Evolutionary conservation across 1,140 invertebrate genomes (phyloP).

Genomic region (Lasaia peninsularis): DNA sequence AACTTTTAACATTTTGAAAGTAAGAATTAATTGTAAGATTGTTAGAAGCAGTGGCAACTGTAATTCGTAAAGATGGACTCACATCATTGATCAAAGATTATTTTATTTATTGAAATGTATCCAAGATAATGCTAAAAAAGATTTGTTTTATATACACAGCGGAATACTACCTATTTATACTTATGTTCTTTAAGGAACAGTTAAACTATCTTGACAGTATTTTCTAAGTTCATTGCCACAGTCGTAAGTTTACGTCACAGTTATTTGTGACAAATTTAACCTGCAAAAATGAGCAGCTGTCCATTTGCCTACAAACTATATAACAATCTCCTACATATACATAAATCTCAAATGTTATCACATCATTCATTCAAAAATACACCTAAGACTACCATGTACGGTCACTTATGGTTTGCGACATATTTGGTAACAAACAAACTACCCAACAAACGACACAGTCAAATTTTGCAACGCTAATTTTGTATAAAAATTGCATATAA

Average conservation of each 20-base stretch:
- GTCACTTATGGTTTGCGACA: constrained; percentile 28
- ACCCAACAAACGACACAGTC: constrained; percentile 9
- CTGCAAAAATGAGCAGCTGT: constrained; percentile 22
- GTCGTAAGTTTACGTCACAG: neutral
- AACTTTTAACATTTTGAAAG: neutral
- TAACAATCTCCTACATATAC: constrained; percentile 69
- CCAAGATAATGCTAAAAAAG: neutral
- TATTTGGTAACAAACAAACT: constrained; percentile 20
- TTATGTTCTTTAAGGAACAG: neutral
- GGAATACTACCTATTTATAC: neutral
- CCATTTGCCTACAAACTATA: constrained; percentile 59
- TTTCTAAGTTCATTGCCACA: neutral
- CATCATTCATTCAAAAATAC: constrained; percentile 72
- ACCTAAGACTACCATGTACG: constrained; percentile 38
- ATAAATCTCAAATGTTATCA: constrained; percentile 67
- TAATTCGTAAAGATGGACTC: neutral
- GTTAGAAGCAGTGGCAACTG: neutral
- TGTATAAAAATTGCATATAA: constrained; percentile 11
- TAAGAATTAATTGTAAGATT: neutral
- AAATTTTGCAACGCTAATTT: constrained; percentile 7
- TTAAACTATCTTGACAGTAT: constrained; percentile 1
- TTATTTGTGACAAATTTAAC: constrained; percentile 5
- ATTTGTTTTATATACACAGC: neutral
- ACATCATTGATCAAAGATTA: neutral
- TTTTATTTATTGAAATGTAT: neutral